A percentile compares a stretch with the other conserved stretches of the same genome.
These are phyloP conservation scores for Fragum sueziense DNA, from an alignment of 2,888 invertebrate species.

Conservation along the genomic window DNA sequence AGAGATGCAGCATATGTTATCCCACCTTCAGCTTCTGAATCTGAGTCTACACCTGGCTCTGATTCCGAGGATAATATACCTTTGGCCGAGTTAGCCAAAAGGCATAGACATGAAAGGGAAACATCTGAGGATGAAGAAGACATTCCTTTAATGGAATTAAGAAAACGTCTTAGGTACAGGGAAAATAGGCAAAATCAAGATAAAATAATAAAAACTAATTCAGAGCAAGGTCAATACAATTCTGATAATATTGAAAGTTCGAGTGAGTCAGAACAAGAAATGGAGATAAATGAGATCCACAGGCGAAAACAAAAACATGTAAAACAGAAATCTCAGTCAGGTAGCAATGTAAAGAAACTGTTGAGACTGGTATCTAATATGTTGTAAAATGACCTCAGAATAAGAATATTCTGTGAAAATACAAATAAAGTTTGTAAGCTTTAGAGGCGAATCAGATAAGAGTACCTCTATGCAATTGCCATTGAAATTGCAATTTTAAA, in stretches of 20 bases:
- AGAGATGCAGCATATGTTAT: slow-evolving; percentile 5
- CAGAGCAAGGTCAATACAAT: not conserved
- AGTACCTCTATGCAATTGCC: too few relatives aligned
- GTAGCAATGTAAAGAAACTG: not conserved
- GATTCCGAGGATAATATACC: not conserved
- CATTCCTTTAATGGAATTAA: slow-evolving; percentile 41
- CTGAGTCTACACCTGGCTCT: slow-evolving; percentile 17
- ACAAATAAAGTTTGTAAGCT: not conserved
- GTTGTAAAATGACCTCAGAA: too few relatives aligned
- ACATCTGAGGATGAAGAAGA: slow-evolving; percentile 36
- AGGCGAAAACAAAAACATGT: not conserved
- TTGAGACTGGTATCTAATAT: too few relatives aligned
- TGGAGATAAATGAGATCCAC: too few relatives aligned
- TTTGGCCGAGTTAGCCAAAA: not conserved
- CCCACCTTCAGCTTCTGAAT: slow-evolving; percentile 19
- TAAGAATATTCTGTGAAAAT: too few relatives aligned
- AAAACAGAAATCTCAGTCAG: too few relatives aligned
- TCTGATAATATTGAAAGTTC: too few relatives aligned
- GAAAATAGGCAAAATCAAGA: not conserved
- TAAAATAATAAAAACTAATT: not conserved
- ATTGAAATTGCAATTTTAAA: too few relatives aligned
- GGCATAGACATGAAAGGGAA: slow-evolving; percentile 17
- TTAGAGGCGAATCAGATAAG: not conserved
- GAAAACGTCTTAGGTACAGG: slow-evolving; percentile 17
- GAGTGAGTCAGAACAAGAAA: too few relatives aligned